phyloP scores from a whole-genome alignment of 1,140 invertebrate species.

The Drosophila triauraria region DNA sequence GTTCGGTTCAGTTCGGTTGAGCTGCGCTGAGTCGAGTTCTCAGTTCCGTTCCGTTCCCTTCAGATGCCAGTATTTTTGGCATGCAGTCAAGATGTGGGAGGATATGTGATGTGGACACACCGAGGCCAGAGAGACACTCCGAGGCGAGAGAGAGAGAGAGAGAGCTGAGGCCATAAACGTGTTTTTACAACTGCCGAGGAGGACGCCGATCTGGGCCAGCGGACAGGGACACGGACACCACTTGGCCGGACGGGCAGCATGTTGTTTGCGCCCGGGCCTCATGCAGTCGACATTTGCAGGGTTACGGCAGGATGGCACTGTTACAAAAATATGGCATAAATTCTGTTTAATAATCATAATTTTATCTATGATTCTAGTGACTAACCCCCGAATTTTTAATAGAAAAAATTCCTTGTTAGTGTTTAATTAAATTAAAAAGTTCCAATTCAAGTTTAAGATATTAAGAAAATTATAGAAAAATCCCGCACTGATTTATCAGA shows the following conservation, averaged over 20 bases:
- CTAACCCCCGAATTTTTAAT: too few relatives aligned
- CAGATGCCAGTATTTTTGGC: slow-evolving; percentile 67
- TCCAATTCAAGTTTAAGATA: background rate
- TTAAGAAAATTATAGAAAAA: background rate
- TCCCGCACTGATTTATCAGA: rapidly evolving
- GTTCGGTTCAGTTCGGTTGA: slow-evolving; percentile 35
- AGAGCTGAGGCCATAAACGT: slow-evolving; percentile 63
- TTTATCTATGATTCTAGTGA: background rate
- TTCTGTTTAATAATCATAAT: background rate
- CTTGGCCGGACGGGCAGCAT: slow-evolving; percentile 59
- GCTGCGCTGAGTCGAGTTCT: slow-evolving; percentile 17
- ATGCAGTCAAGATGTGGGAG: slow-evolving; percentile 63
- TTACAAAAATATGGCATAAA: background rate
- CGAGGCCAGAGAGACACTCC: slow-evolving; percentile 18
- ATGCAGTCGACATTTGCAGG: slow-evolving; percentile 73
- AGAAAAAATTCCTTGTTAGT: too few relatives aligned
- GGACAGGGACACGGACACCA: slow-evolving; percentile 43
- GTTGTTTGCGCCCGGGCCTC: slow-evolving; percentile 61
- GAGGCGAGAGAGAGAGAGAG: slow-evolving; percentile 2
- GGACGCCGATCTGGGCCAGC: background rate
- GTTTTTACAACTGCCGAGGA: slow-evolving; percentile 69
- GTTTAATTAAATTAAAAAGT: background rate
- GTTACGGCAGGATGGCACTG: slow-evolving; percentile 30
- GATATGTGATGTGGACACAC: slow-evolving; percentile 23
- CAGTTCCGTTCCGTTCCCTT: slow-evolving; percentile 28